Base-by-base conservation (phyloP, 2,888 invertebrate species). In the Taenaris catops region DNA sequence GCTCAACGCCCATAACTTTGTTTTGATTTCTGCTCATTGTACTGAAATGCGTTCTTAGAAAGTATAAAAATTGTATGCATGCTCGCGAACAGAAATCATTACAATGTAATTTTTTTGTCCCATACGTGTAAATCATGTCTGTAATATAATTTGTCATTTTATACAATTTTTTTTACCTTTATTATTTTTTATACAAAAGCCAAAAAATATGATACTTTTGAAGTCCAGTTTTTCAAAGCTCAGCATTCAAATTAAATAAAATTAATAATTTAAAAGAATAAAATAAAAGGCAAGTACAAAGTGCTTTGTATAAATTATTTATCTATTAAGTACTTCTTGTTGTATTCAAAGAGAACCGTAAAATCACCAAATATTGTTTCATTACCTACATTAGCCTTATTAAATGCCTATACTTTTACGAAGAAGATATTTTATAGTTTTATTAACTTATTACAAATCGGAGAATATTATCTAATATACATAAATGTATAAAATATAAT, bases 371-470 rank as follows among this genome's bases (percentile, higher is more conserved):
- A 84, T 83, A 84, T 83, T 73, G 72, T 83, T 83, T 71, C 76
- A 72, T 72, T 73, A 79, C 69, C 71, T 76, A 63, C 81, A 73
- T 80, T 84, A 86, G 83, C 83, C 81, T 81, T 84, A 84, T 71
- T 62, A 69, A 74, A 73, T 78, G 80, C 83, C 81, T 84, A 80
- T 80, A 71, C 70, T 78, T 78, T 78, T 72, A 75, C 69, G 78
- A 80, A 80, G 74, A 79, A 70, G 72, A 81, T 80, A 81, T 84
- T 83, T 81, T 84, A 84, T 84, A 83, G 78, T 84, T 83, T 81
- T 84, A 86, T 84, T 86, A 86, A 86, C 84, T 86, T 86, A 84
- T 84, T 81, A 83, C 73, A 78, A 80, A 79, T 70, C 75, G 68
- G 75, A 75, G 69, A 76, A 70, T 73, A 81, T 79, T 79, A 78